Percentiles rank a stretch among this genome's conserved stretches.
Conservation (phyloP, 1,140 invertebrate genomes). For the Araneus ventricosus region DNA sequence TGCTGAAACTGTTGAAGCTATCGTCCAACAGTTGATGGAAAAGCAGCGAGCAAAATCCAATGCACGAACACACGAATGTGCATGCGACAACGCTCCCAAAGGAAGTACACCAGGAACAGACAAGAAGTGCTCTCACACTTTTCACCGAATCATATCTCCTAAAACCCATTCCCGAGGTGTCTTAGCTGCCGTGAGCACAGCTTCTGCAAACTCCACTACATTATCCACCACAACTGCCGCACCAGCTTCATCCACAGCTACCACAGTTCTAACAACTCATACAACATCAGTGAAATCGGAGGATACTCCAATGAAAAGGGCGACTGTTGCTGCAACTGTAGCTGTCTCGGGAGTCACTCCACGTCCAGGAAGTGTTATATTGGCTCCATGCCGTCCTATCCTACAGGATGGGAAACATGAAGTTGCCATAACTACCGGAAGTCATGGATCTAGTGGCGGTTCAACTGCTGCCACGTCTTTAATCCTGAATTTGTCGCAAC, state of each 20-base stretch:
- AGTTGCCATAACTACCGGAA: constrained; percentile 62
- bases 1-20: constrained; percentile 90
- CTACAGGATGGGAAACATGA: constrained; percentile 71
- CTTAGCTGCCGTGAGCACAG: constrained; percentile 80
- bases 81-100: constrained; percentile 76
- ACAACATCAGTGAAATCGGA: constrained; percentile 57
- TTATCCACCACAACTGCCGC: constrained; percentile 56
- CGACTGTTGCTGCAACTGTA: constrained; percentile 58
- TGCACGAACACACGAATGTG: constrained; percentile 77
- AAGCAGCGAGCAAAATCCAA: constrained; percentile 84
- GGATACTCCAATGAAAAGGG: constrained; percentile 60
- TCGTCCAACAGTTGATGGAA: constrained; percentile 92
- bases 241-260: constrained; percentile 47
- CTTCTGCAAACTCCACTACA: constrained; percentile 77
- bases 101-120: constrained; percentile 64
- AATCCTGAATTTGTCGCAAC: constrained; percentile 91
- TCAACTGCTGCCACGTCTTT: constrained; percentile 79
- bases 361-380: constrained; percentile 66
- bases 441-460: constrained; percentile 49
- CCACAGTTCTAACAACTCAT: constrained; percentile 50
- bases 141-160: constrained; percentile 78
- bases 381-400: constrained; percentile 72
- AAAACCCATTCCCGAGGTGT: constrained; percentile 83
- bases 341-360: constrained; percentile 51
- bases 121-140: constrained; percentile 77